Conservation (phyloP, 2,113 vertebrate species). For the Gymnobelideus leadbeateri region DNA sequence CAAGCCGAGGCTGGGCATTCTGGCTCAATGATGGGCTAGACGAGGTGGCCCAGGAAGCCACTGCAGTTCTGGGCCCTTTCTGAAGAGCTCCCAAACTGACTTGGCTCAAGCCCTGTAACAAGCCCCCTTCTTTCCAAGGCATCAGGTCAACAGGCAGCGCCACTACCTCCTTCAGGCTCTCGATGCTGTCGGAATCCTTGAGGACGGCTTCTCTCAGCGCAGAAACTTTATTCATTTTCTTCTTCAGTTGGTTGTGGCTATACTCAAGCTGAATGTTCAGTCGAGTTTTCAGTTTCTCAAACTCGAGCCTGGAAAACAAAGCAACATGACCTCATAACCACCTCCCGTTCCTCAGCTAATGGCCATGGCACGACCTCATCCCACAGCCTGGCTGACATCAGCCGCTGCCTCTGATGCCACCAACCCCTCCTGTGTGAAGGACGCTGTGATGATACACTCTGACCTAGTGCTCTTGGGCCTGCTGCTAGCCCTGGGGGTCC, state of each 20-base stretch:
- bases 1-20: not conserved
- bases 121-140: too few relatives aligned
- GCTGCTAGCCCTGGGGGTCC: not conserved
- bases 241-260: constrained; percentile 86
- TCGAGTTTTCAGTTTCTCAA: constrained; percentile 91
- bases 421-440: not conserved
- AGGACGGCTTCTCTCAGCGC: constrained; percentile 83
- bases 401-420: too few relatives aligned
- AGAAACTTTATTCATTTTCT: constrained; percentile 80
- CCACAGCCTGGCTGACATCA: too few relatives aligned
- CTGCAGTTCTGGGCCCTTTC: not conserved
- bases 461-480: not conserved
- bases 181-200: constrained; percentile 83
- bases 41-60: not conserved
- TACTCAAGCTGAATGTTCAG: constrained; percentile 91
- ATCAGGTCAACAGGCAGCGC: not conserved
- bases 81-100: not conserved
- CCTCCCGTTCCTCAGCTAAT: not conserved
- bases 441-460: too few relatives aligned
- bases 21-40: not conserved
- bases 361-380: too few relatives aligned
- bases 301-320: constrained; percentile 89
- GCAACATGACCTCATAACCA: not conserved
- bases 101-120: not conserved
- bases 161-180: constrained; percentile 86